phyloP scores from a whole-genome alignment of 2,797 vertebrate genomes.

The Danio aesculapii region DNA sequence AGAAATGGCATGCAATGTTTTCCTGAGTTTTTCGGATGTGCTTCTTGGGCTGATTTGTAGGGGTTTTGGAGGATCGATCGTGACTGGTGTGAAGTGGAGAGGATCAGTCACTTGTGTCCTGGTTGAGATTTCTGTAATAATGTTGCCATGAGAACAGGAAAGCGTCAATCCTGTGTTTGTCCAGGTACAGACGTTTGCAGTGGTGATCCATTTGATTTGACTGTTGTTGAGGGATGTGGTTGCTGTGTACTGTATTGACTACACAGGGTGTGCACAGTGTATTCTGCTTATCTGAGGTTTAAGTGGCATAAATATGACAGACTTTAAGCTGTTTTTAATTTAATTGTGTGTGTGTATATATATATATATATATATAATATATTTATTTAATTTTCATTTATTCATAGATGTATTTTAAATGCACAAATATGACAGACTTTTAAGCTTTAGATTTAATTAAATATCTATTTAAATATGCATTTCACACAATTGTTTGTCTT shows the following conservation, averaged over 20 bases:
- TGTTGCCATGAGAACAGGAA: constrained; percentile 63
- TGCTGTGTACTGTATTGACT: constrained; percentile 71
- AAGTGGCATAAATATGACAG: too few relatives aligned
- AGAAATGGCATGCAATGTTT: neutral
- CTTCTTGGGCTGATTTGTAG: neutral
- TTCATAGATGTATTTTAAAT: too few relatives aligned
- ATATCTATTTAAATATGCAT: too few relatives aligned
- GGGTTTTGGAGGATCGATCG: constrained; percentile 13
- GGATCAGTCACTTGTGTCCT: constrained; percentile 48
- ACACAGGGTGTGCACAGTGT: constrained; percentile 51
- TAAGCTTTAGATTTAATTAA: too few relatives aligned
- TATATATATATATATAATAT: too few relatives aligned
- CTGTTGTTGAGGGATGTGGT: constrained; percentile 69
- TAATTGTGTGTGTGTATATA: too few relatives aligned
- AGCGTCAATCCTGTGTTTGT: constrained; percentile 39
- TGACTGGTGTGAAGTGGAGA: constrained; percentile 39
- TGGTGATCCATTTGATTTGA: constrained; percentile 72
- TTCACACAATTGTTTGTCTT: too few relatives aligned
- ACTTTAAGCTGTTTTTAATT: too few relatives aligned
- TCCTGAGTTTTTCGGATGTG: neutral
- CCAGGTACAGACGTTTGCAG: constrained; percentile 72
- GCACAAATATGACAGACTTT: too few relatives aligned
- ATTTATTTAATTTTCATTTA: too few relatives aligned
- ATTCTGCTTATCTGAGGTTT: neutral
- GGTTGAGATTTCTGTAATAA: constrained; percentile 47